Percentiles rank a stretch among this genome's conserved stretches.
These are phyloP conservation scores for Phocoena phocoena DNA, from an alignment of 2,113 vertebrate genomes.

Conservation along the genomic window DNA sequence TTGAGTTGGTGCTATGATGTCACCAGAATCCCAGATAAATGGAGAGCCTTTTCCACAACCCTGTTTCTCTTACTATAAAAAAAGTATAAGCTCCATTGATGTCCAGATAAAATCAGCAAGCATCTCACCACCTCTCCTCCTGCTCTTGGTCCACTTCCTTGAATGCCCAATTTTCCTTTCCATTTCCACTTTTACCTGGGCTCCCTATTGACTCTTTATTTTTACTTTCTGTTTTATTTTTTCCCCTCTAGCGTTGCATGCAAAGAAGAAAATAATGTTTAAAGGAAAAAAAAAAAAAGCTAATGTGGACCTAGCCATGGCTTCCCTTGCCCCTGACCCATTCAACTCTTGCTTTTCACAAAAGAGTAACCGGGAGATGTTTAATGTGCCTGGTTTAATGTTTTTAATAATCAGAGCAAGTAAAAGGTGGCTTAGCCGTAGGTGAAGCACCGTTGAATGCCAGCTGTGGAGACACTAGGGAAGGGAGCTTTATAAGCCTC, in stretches of 20 bases:
- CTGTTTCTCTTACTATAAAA: constrained; percentile 10
- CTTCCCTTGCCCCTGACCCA: constrained; percentile 75
- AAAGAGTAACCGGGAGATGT: constrained; percentile 71
- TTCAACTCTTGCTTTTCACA: constrained; percentile 70
- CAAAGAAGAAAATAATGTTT: constrained; percentile 78
- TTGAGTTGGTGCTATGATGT: constrained; percentile 73
- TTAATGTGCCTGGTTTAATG: constrained; percentile 84
- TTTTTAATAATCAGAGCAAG: constrained; percentile 85
- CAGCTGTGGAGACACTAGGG: constrained; percentile 80
- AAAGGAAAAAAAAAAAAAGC: constrained; percentile 66
- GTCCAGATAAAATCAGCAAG: constrained; percentile 70
- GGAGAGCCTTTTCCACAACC: constrained; percentile 67
- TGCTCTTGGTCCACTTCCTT: neutral
- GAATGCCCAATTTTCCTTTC: neutral
- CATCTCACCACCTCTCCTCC: constrained; percentile 18
- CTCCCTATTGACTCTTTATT: constrained; percentile 26
- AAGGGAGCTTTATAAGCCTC: constrained; percentile 67
- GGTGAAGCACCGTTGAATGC: constrained; percentile 76
- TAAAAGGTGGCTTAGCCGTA: constrained; percentile 71
- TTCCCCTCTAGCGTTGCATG: constrained; percentile 58
- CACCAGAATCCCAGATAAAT: constrained; percentile 66
- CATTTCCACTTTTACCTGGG: constrained; percentile 19
- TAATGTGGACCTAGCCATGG: constrained; percentile 42
- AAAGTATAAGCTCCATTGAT: constrained; percentile 53
- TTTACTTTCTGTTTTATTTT: constrained; percentile 51